Base-by-base conservation (phyloP, 2,888 invertebrate genomes). In the Caenorhabditis panamensis region DNA sequence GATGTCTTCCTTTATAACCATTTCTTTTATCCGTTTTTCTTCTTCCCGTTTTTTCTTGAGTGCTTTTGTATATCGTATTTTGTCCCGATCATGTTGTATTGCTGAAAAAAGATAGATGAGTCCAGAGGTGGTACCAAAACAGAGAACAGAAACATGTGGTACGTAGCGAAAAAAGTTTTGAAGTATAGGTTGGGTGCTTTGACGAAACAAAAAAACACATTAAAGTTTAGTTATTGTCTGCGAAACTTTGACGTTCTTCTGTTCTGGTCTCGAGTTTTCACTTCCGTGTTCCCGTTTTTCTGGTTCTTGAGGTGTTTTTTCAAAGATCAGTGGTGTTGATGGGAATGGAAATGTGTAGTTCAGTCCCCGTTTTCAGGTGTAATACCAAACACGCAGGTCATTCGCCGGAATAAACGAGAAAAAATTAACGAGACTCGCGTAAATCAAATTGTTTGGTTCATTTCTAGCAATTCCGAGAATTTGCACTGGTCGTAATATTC, bases 31-130 rank as follows among this genome's bases (percentile, higher is more conserved):
- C 66, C 75, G 73, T 71, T 79, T 79, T 54, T 82, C 83, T 59
- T 83, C 85, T 44, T 87, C 87, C 56, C 79, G 82, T 62, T 86
- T 83, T 62, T 86, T 85, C 53, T 84, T 84, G 20, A 87, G 71
- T 2, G 83, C 84, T 66, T 87, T 87, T 56, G 87, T 87, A 64
- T 87, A 87, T 18, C 87, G 83, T 22, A 87, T 87, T 69, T 87
- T 87, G 81, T 87, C 87, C 16, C 87, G 83, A 77, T 87, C 87
- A 79, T 87, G 86, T 78, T 87, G 87, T 63, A 87, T 87, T 2
- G 87, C 87, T 87, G 77, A 66, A 86, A 83, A n/a, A n/a, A n/a
- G n/a, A 49, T 13, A 24, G 6, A 9, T 24, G 26, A 44, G 58
- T 28, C n/a, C 3, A 44, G 44, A 44, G 44, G n/a, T 68, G 62